Percentiles rank a stretch among this genome's conserved stretches.
Evolutionary conservation across 2,113 vertebrate species (phyloP).

Genomic region (Rhinoptilus africanus): DNA sequence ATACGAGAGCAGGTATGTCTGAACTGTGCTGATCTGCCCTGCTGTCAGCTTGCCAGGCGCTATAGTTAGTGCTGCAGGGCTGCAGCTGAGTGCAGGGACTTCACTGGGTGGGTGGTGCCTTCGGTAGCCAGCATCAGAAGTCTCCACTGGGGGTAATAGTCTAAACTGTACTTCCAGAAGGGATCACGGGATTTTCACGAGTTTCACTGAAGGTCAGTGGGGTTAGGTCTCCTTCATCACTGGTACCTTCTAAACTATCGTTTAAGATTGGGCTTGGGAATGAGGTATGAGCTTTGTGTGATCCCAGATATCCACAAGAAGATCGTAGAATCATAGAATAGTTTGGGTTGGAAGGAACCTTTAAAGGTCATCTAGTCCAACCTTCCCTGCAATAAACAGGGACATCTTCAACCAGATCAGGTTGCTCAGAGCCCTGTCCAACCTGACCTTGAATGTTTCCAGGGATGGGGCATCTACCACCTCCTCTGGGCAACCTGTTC

Average conservation of each 20-base stretch:
- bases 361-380: background rate
- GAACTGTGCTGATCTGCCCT: background rate
- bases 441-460: background rate
- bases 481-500: background rate
- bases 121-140: background rate
- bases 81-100: background rate
- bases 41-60: background rate
- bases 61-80: background rate
- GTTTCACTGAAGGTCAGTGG: background rate
- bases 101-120: background rate
- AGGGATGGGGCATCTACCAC: background rate
- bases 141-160: rapidly evolving
- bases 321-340: background rate
- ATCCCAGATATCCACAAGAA: background rate
- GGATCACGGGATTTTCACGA: background rate
- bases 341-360: background rate
- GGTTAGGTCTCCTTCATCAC: background rate
- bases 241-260: background rate
- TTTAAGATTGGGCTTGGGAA: background rate
- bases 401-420: background rate
- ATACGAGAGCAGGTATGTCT: background rate
- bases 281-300: background rate
- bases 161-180: background rate
- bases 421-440: background rate
- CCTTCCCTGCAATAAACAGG: background rate